A percentile compares a stretch with the other conserved stretches of the same genome.
These are phyloP conservation scores for Cephus rjabovi DNA, from an alignment of 2,888 invertebrate genomes.

Conservation along the genomic window DNA sequence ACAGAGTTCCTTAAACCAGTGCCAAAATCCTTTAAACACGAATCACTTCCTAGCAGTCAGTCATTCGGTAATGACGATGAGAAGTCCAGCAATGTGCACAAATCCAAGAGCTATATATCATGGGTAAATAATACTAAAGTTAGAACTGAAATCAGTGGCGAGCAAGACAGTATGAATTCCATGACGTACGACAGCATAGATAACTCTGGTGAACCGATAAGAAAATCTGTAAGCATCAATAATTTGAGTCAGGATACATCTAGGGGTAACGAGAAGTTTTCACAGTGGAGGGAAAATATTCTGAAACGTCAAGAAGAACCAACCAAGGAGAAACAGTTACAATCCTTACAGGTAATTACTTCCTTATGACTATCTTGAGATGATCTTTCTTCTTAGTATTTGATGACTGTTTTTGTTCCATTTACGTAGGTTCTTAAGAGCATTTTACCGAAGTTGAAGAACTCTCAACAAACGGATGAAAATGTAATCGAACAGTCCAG, in stretches of 20 bases:
- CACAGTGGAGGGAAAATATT: slow-evolving; percentile 57
- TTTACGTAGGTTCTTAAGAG: slow-evolving; percentile 54
- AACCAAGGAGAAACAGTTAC: slow-evolving; percentile 55
- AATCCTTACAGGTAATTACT: slow-evolving; percentile 55
- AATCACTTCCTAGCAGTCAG: slow-evolving; percentile 17
- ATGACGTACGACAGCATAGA: not conserved
- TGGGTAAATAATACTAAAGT: slow-evolving; percentile 41
- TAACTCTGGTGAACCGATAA: slow-evolving; percentile 26
- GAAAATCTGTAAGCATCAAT: slow-evolving; percentile 48
- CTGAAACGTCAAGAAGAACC: slow-evolving; percentile 54
- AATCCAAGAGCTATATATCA: slow-evolving; percentile 58
- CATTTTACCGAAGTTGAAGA: slow-evolving; percentile 63
- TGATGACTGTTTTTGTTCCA: not conserved
- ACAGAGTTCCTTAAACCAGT: slow-evolving; percentile 6
- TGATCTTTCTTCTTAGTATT: not conserved
- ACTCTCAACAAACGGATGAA: slow-evolving; percentile 55
- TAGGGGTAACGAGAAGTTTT: slow-evolving; percentile 51
- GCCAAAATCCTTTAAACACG: slow-evolving; percentile 9
- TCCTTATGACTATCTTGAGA: not conserved
- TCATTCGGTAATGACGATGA: slow-evolving; percentile 21
- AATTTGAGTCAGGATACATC: slow-evolving; percentile 45
- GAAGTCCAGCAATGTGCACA: slow-evolving; percentile 38
- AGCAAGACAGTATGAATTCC: not conserved
- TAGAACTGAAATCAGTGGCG: slow-evolving; percentile 5
- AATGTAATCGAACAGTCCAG: slow-evolving; percentile 33